A percentile compares a stretch with the other conserved stretches of the same genome.
phyloP scores from a whole-genome alignment of 2,888 invertebrate species.

The Rhingia campestris region DNA sequence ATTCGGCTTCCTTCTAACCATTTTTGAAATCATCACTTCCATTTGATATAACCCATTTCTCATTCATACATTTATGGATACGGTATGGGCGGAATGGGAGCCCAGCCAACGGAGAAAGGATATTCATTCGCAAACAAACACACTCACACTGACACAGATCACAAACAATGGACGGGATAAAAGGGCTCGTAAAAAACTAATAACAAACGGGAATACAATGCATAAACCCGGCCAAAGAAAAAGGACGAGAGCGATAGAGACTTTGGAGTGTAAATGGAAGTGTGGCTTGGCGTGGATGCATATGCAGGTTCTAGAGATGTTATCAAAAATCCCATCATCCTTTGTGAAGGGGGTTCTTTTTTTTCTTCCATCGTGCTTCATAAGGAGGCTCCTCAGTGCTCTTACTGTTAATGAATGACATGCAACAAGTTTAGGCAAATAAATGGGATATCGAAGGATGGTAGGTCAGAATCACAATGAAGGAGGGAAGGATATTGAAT shows the following conservation, averaged over 20 bases:
- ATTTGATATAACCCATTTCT: constrained; percentile 72
- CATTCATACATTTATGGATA: constrained; percentile 61
- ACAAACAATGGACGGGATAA: constrained; percentile 68
- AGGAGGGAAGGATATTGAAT: constrained; percentile 43
- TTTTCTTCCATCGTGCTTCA: constrained; percentile 16
- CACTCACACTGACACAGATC: constrained; percentile 7
- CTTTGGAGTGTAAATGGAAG: background rate
- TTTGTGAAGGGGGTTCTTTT: constrained; percentile 43
- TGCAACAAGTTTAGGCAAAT: constrained; percentile 69
- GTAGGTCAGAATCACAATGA: constrained; percentile 48
- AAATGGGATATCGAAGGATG: constrained; percentile 45
- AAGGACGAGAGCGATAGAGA: constrained; percentile 14
- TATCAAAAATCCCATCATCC: constrained; percentile 65
- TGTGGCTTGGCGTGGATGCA: constrained; percentile 40
- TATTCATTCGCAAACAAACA: constrained; percentile 41
- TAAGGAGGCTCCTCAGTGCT: constrained; percentile 33
- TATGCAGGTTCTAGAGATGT: constrained; percentile 59
- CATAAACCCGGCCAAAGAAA: constrained; percentile 41
- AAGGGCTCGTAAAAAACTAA: constrained; percentile 72
- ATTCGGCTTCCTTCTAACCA: constrained; percentile 10
- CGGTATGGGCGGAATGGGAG: constrained; percentile 21
- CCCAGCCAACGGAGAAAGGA: constrained; percentile 51
- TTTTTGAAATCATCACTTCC: constrained; percentile 58
- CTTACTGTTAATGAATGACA: constrained; percentile 68
- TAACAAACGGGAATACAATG: constrained; percentile 72